Conservation (phyloP, 2,888 invertebrate genomes). For the Hemaris fuciformis region DNA sequence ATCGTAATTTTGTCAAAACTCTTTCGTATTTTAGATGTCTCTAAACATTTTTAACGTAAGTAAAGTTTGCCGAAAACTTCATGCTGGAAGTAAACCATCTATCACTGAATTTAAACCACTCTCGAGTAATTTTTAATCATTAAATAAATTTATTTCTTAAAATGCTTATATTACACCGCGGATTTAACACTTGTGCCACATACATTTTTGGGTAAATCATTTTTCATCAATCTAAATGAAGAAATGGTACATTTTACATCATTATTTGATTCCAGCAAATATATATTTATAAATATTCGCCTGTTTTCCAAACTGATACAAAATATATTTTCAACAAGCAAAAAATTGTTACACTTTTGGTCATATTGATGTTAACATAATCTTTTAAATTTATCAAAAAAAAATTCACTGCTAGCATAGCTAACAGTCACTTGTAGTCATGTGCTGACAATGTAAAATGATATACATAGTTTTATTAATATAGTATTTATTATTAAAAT, state of each 20-base stretch:
- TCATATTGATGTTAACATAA: not conserved
- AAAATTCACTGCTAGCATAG: not conserved
- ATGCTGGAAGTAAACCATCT: no score
- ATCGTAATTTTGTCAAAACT: slow-evolving; percentile 24
- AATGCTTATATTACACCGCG: no score
- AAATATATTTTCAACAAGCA: not conserved
- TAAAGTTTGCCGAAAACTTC: not conserved
- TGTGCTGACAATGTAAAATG: not conserved
- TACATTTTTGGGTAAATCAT: no score
- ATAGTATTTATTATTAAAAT: no score
- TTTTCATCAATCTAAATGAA: no score
- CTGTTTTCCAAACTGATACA: no score
- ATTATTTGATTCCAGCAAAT: no score
- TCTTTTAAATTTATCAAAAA: not conserved
- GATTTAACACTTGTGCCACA: no score
- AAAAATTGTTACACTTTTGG: not conserved
- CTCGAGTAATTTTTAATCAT: not conserved
- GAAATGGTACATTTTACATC: no score
- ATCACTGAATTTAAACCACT: not conserved
- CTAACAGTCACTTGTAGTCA: not conserved
- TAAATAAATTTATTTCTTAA: no score
- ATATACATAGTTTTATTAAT: not conserved
- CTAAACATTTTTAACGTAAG: not conserved
- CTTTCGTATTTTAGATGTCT: slow-evolving; percentile 3
- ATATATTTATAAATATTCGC: no score